Percentiles rank a stretch among this genome's conserved stretches.
Evolutionary conservation across 2,113 vertebrate species (phyloP).

Genomic region (Scomber colias): DNA sequence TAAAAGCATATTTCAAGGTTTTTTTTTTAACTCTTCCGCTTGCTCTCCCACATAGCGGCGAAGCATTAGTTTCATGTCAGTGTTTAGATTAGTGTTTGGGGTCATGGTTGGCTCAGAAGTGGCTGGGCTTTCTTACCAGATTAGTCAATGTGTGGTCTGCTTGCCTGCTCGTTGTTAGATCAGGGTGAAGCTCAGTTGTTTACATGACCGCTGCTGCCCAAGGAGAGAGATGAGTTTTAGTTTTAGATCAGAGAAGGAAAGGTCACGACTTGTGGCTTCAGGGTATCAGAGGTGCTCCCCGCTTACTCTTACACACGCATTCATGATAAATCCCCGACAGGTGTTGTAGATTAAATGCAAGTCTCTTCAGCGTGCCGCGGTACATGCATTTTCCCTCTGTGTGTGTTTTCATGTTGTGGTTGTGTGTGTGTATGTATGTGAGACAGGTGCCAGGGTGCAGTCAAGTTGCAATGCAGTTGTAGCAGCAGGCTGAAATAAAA

Average conservation of each 20-base stretch:
- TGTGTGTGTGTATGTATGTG: slow-evolving; percentile 39
- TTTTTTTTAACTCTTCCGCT: slow-evolving; percentile 26
- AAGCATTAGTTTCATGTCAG: slow-evolving; percentile 33
- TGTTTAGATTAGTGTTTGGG: slow-evolving; percentile 7
- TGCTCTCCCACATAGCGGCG: background rate
- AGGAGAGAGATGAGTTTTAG: slow-evolving; percentile 1
- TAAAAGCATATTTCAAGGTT: slow-evolving; percentile 48
- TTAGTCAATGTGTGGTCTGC: background rate
- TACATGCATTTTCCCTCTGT: slow-evolving; percentile 28
- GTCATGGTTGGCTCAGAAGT: slow-evolving; percentile 19
- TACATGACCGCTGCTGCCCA: background rate
- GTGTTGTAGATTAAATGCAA: slow-evolving; percentile 64
- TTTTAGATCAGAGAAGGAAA: slow-evolving; percentile 21
- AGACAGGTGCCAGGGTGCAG: slow-evolving; percentile 81
- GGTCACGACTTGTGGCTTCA: slow-evolving; percentile 32
- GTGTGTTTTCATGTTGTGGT: slow-evolving; percentile 44
- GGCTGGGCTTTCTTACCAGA: background rate
- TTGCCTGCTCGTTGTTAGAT: background rate
- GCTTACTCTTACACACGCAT: slow-evolving; percentile 31
- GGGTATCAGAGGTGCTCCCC: slow-evolving; percentile 29
- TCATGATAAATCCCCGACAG: slow-evolving; percentile 74
- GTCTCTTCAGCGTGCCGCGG: slow-evolving; percentile 18
- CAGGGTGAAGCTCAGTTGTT: background rate
- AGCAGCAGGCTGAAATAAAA: slow-evolving; percentile 68
- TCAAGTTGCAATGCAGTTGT: slow-evolving; percentile 75